These are phyloP conservation scores for Pygoscelis antarcticus DNA, from an alignment of 2,113 vertebrate species.

Conservation along the genomic window DNA sequence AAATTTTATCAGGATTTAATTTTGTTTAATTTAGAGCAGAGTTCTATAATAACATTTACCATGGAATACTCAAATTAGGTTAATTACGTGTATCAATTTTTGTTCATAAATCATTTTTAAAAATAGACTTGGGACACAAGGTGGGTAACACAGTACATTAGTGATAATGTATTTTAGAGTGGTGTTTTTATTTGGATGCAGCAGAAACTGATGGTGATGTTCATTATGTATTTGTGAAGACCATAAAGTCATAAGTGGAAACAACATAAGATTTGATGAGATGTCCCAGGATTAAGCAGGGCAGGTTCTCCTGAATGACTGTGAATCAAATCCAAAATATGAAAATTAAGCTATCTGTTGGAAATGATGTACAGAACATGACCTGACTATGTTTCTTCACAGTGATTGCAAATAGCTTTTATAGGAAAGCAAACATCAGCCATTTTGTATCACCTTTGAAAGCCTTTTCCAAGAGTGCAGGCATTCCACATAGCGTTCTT, in stretches of 20 bases:
- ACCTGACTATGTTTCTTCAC: not conserved
- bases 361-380: not conserved
- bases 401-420: not conserved
- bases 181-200: not conserved
- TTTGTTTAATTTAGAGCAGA: conserved; percentile 59
- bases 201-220: not conserved
- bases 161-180: not conserved
- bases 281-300: not conserved
- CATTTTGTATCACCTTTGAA: not conserved
- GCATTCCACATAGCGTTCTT: not conserved
- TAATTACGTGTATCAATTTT: conserved; percentile 52
- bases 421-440: not conserved
- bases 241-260: not conserved
- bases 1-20: conserved; percentile 60
- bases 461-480: not conserved
- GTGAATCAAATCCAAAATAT: not conserved
- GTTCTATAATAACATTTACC: conserved; percentile 44
- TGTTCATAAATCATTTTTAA: conserved; percentile 59
- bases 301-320: not conserved
- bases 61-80: conserved; percentile 23
- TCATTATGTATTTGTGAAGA: not conserved
- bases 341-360: not conserved
- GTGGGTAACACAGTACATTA: not conserved
- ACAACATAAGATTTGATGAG: not conserved
- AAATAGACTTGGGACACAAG: conserved; percentile 17